Evolutionary conservation across 2,888 invertebrate species (phyloP).

Genomic region (Thysanoteuthis rhombus): DNA sequence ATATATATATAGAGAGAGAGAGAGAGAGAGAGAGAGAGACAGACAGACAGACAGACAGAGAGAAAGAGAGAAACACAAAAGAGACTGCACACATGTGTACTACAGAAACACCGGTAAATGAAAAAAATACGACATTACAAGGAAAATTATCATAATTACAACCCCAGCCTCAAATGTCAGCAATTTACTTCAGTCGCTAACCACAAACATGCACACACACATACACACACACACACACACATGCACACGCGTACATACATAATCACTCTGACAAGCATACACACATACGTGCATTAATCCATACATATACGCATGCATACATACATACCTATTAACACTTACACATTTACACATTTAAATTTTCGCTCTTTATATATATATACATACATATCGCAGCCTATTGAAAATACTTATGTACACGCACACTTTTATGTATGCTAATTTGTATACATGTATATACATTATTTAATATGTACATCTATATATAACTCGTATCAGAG

Average conservation of each 20-base stretch:
- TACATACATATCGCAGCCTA: background rate
- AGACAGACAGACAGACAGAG: too few species aligned
- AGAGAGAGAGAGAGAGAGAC: too few species aligned
- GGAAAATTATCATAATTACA: background rate
- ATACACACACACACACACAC: background rate
- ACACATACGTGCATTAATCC: background rate
- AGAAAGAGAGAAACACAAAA: too few species aligned
- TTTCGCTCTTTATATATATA: background rate
- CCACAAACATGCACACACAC: background rate
- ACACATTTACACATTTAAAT: background rate
- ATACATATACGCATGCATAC: background rate
- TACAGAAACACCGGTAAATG: too few species aligned
- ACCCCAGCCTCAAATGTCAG: background rate
- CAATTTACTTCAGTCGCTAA: background rate
- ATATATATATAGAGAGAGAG: too few species aligned
- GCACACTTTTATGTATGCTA: background rate
- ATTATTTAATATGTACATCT: background rate
- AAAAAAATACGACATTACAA: too few species aligned
- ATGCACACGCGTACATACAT: background rate
- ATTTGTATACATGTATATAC: background rate
- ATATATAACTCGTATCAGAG: background rate
- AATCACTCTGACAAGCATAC: background rate
- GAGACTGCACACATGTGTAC: too few species aligned
- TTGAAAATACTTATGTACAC: background rate
- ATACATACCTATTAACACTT: background rate